Evolutionary conservation across 2,113 vertebrate genomes (phyloP).

Genomic region (Naja naja): DNA sequence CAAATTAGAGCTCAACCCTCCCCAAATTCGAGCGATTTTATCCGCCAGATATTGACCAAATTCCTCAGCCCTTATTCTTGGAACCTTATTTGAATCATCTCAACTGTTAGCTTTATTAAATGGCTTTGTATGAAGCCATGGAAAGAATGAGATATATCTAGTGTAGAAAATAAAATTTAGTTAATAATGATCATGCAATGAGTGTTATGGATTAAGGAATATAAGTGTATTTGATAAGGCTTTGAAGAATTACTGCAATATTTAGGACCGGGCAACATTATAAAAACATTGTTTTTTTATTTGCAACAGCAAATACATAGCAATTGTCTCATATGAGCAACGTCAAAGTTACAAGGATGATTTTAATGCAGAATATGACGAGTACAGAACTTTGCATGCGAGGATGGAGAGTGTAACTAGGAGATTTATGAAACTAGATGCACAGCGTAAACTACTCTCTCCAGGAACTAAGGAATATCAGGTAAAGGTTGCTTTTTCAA

Average conservation of each 20-base stretch:
- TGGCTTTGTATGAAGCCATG: neutral
- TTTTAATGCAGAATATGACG: conserved; percentile 88
- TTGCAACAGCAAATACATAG: conserved; percentile 77
- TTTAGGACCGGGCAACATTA: neutral
- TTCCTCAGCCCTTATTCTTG: no score
- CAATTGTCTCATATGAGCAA: conserved; percentile 81
- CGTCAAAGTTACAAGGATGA: conserved; percentile 85
- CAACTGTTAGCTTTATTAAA: neutral
- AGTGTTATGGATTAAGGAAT: neutral
- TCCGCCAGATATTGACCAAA: no score
- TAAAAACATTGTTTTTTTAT: neutral
- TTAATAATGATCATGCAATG: neutral
- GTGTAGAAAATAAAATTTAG: neutral
- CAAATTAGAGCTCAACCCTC: no score
- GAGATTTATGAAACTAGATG: conserved; percentile 78
- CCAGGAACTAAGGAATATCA: conserved; percentile 84
- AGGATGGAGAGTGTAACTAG: conserved; percentile 77
- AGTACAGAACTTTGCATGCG: conserved; percentile 82
- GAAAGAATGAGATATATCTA: neutral
- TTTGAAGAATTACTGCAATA: neutral
- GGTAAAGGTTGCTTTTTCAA: conserved; percentile 61
- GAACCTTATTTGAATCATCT: neutral
- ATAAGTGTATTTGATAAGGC: neutral
- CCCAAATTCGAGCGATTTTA: no score
- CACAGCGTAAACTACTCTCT: conserved; percentile 73